These are phyloP conservation scores for Capromys pilorides DNA, from an alignment of 2,797 vertebrate genomes.

Conservation along the genomic window DNA sequence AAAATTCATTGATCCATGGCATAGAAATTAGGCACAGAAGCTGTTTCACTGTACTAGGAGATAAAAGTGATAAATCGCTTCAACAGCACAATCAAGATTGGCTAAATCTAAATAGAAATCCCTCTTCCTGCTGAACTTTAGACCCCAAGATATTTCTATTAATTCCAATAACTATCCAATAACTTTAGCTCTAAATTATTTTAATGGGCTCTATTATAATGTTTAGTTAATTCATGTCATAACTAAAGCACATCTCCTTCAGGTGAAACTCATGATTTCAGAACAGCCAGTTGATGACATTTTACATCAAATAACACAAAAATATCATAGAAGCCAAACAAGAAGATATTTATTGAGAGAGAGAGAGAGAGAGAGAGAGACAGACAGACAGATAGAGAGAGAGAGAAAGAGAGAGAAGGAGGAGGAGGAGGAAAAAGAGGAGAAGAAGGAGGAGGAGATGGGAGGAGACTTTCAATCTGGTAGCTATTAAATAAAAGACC, in stretches of 20 bases:
- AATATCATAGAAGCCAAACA: not conserved
- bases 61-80: not conserved
- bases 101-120: not conserved
- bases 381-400: too few species aligned
- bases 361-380: not conserved
- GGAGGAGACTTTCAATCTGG: not conserved
- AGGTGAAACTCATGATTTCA: conserved; percentile 49
- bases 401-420: not conserved
- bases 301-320: conserved; percentile 32
- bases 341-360: not conserved
- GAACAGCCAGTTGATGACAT: conserved; percentile 12
- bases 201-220: not conserved
- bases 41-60: not conserved
- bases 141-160: not conserved
- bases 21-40: conserved; percentile 14
- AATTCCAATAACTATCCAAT: not conserved
- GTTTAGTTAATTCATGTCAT: not conserved
- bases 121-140: not conserved
- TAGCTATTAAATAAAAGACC: not conserved
- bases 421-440: not conserved
- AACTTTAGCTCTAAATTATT: not conserved
- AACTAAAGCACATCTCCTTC: conserved; percentile 6
- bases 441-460: too few species aligned
- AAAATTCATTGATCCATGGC: not conserved
- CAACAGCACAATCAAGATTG: not conserved